Base-by-base conservation (phyloP, 2,888 invertebrate species). In the Colostygia pectinataria region DNA sequence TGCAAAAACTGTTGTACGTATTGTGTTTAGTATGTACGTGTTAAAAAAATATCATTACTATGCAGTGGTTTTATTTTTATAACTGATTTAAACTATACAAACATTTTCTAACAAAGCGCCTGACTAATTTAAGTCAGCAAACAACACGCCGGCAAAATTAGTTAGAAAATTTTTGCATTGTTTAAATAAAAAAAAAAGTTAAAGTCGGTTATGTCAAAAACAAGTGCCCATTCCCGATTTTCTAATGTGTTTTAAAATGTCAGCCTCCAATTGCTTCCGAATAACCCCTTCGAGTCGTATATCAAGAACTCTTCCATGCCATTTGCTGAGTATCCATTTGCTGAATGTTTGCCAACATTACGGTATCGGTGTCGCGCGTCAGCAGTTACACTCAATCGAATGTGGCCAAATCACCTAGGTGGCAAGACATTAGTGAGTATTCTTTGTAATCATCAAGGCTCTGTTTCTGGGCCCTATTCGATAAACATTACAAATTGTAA, bases 341-440 rank as follows among this genome's bases (percentile, higher is more conserved):
- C 14, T 33, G 45, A 42, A 46, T 45, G 38, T 52, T 46, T 52
- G 46, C 10, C 38, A 32, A 32, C 46, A 46, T 52, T 52, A 46
- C 42, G 42, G 42, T 51, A 45, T 45, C 46, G 33, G 18, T 5
- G 33, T 10, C 20, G 32, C 18, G 36, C 28, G 37, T 33, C 40
- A 14, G 18, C 31, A 25, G 20, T 27, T 24, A n/a, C 27, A 13
- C n/a, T 12, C 31, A n/a, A 9, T 33, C 31, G 31, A 46, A 46
- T 38, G 42, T 42, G 31, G 40, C 13, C 28, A 39, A 33, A 40
- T 50, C 34, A 45, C 36, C 36, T 36, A 31, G 12, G 1, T 28
- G 4, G 1, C 33, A 13, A 34, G n/a, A 42, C 37, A 37, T 44
- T 37, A 37, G 36, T 2, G 32, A 2, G n/a, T n/a, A 18, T 25